Percentiles rank a stretch among this genome's conserved stretches.
Evolutionary conservation across 2,888 invertebrate genomes (phyloP).

Genomic region (Metalampra italica): DNA sequence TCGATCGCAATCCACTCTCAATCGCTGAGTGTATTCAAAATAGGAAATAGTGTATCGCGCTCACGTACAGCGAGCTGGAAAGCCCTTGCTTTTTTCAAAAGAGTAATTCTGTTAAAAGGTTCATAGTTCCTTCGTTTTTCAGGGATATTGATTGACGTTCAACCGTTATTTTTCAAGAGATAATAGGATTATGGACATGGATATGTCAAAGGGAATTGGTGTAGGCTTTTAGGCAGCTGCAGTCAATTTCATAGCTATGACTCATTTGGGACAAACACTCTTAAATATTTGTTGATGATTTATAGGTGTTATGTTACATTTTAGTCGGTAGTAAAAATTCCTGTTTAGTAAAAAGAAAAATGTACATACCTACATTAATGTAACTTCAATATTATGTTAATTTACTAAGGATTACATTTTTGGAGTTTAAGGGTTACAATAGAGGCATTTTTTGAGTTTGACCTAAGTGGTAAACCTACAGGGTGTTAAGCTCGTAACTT

Average conservation of each 20-base stretch:
- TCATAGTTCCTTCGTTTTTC: background rate
- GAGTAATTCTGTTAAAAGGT: conserved; percentile 10
- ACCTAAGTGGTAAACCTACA: too few species aligned
- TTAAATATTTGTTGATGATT: background rate
- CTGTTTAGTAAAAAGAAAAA: too few species aligned
- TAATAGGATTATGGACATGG: background rate
- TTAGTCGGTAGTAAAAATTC: too few species aligned
- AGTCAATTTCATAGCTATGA: background rate
- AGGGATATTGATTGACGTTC: background rate
- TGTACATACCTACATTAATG: too few species aligned
- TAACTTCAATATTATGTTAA: too few species aligned
- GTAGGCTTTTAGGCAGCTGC: background rate
- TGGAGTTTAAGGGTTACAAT: too few species aligned
- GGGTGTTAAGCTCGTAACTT: too few species aligned
- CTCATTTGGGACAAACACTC: background rate
- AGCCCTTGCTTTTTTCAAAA: background rate
- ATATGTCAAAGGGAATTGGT: background rate
- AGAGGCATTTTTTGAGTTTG: too few species aligned
- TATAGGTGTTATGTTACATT: too few species aligned
- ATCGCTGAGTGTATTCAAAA: background rate
- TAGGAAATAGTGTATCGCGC: background rate
- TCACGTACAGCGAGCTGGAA: background rate
- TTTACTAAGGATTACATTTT: too few species aligned
- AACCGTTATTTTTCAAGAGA: background rate
- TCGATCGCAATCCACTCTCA: background rate